These are phyloP conservation scores for Pedicia rivosa DNA, from an alignment of 2,888 invertebrate genomes.

Conservation along the genomic window DNA sequence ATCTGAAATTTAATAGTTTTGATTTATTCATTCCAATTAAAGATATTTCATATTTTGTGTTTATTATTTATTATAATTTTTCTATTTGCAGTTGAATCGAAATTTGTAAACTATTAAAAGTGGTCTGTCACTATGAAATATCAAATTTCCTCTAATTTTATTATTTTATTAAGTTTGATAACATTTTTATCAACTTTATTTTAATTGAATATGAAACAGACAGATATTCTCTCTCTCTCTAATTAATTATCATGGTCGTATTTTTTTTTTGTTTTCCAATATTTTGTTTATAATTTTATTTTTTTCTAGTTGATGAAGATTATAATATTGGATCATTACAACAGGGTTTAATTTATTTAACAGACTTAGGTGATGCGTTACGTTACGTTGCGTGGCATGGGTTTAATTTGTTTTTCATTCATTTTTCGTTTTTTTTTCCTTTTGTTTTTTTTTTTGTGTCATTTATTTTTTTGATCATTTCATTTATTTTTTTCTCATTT, in stretches of 20 bases:
- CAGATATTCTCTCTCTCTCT: too few relatives aligned
- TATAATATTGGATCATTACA: slow-evolving; percentile 56
- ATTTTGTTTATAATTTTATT: too few relatives aligned
- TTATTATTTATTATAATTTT: too few relatives aligned
- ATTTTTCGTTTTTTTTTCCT: too few relatives aligned
- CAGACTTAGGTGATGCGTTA: not conserved
- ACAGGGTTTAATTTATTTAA: slow-evolving; percentile 44
- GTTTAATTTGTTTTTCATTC: slow-evolving; percentile 4
- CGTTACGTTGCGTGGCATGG: not conserved
- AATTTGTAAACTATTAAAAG: too few relatives aligned
- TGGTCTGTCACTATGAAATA: too few relatives aligned
- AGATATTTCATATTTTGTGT: too few relatives aligned
- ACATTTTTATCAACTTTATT: slow-evolving; percentile 8
- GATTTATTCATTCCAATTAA: too few relatives aligned
- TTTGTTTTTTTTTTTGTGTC: not conserved
- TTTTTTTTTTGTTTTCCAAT: not conserved
- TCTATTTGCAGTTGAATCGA: too few relatives aligned
- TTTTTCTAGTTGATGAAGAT: slow-evolving; percentile 50
- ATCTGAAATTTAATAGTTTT: too few relatives aligned
- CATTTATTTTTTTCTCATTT: too few relatives aligned
- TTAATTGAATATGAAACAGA: slow-evolving; percentile 9
- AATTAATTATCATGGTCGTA: too few relatives aligned
- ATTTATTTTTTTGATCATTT: not conserved
- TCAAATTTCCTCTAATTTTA: not conserved
- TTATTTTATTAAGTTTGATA: slow-evolving; percentile 1